These are phyloP conservation scores for Fabriciana adippe DNA, from an alignment of 2,888 invertebrate genomes.

Conservation along the genomic window DNA sequence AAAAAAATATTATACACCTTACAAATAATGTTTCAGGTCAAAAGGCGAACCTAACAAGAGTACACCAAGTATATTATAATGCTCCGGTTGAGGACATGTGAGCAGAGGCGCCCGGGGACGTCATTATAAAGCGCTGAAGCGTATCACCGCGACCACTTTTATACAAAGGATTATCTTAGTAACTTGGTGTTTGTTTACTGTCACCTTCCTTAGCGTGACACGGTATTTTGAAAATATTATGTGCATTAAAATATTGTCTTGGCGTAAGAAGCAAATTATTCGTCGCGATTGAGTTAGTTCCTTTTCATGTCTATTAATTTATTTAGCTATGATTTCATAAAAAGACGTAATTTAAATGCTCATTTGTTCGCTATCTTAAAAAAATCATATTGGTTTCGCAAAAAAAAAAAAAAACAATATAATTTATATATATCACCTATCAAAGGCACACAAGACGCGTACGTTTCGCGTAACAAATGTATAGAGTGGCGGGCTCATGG, in stretches of 20 bases:
- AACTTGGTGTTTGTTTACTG: slow-evolving; percentile 25
- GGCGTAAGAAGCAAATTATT: neutral
- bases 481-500: slow-evolving; percentile 29
- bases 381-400: too few species aligned
- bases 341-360: too few species aligned
- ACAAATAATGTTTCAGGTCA: neutral
- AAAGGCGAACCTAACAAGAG: slow-evolving; percentile 19
- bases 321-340: too few species aligned
- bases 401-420: too few species aligned
- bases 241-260: slow-evolving; percentile 16
- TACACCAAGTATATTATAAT: slow-evolving; percentile 13
- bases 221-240: slow-evolving; percentile 13
- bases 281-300: too few species aligned
- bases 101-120: slow-evolving; percentile 59
- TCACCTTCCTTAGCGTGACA: slow-evolving; percentile 9
- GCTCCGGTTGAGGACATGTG: slow-evolving; percentile 35
- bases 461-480: slow-evolving; percentile 32
- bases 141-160: slow-evolving; percentile 47
- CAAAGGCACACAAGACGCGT: slow-evolving; percentile 20
- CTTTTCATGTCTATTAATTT: too few species aligned
- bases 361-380: too few species aligned
- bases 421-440: neutral
- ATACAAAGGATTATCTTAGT: slow-evolving; percentile 29
- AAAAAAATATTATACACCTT: neutral
- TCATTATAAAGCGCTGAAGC: slow-evolving; percentile 65